A percentile compares a stretch with the other conserved stretches of the same genome.
Conservation (phyloP, 1,140 invertebrate species). For the Pseudachorutes palmiensis region DNA sequence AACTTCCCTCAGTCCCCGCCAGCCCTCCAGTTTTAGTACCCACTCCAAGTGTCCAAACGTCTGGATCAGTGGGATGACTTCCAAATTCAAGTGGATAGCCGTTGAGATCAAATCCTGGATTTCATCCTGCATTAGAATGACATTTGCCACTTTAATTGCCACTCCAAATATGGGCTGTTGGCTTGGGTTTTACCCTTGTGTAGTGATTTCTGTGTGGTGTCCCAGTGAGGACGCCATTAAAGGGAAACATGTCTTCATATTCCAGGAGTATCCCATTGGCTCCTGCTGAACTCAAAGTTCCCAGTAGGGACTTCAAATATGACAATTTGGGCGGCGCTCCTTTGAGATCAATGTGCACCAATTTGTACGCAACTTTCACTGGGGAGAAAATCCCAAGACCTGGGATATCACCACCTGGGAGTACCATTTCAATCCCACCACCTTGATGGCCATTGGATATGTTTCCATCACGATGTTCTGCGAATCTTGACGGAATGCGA, state of each 20-base stretch:
- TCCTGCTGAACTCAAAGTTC: constrained; percentile 59
- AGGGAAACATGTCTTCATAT: constrained; percentile 53
- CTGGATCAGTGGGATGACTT: constrained; percentile 51
- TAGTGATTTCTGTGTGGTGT: constrained; percentile 6
- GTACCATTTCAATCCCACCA: background rate
- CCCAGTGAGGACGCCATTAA: constrained; percentile 20
- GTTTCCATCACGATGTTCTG: background rate
- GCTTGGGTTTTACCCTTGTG: constrained; percentile 3
- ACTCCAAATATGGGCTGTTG: too few species aligned
- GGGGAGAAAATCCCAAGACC: too few species aligned
- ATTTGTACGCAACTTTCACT: constrained; percentile 36
- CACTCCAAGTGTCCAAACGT: constrained; percentile 55
- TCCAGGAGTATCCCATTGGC: constrained; percentile 49
- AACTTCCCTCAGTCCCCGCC: constrained; percentile 49
- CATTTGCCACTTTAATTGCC: background rate
- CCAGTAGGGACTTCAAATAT: constrained; percentile 63
- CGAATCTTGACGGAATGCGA: background rate
- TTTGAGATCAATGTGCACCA: constrained; percentile 83
- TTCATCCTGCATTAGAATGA: constrained; percentile 16
- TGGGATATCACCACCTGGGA: too few species aligned
- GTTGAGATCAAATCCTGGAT: constrained; percentile 12
- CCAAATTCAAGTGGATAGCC: constrained; percentile 38
- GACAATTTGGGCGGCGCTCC: constrained; percentile 69
- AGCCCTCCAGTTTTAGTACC: constrained; percentile 49
- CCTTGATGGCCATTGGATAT: background rate